Percentiles rank a stretch among this genome's conserved stretches.
Evolutionary conservation across 2,888 invertebrate species (phyloP).

Genomic region (Cyaniris semiargus): DNA sequence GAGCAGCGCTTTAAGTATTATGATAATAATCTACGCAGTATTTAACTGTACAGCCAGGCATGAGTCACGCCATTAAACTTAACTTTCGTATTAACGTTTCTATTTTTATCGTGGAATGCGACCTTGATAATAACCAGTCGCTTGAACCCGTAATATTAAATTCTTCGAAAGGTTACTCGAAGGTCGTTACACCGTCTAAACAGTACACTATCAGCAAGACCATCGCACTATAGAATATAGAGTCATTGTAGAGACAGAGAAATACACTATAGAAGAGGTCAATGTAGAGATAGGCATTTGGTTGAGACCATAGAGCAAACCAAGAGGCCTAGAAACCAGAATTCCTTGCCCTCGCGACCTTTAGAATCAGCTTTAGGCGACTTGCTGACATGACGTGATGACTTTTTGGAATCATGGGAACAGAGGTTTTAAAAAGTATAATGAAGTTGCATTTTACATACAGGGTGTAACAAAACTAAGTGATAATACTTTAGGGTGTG

Average conservation of each 20-base stretch:
- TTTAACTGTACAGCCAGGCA: background rate
- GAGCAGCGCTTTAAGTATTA: too few species aligned
- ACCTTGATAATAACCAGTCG: constrained; percentile 19
- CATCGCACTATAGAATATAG: background rate
- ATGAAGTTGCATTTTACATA: too few species aligned
- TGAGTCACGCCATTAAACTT: constrained; percentile 2
- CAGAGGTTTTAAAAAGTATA: too few species aligned
- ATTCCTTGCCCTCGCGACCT: background rate
- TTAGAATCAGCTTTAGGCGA: too few species aligned
- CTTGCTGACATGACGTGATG: too few species aligned
- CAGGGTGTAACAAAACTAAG: too few species aligned
- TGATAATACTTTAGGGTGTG: too few species aligned
- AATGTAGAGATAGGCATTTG: too few species aligned
- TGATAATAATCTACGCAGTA: background rate
- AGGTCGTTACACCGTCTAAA: background rate
- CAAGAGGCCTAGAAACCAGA: background rate
- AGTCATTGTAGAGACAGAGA: too few species aligned
- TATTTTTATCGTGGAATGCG: constrained; percentile 20
- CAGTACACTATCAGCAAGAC: background rate
- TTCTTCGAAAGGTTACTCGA: constrained; percentile 8
- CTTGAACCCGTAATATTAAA: background rate
- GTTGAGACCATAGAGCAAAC: background rate
- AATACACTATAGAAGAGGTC: too few species aligned
- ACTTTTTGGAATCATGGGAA: too few species aligned
- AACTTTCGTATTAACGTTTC: constrained; percentile 14